Conservation (phyloP, 2,797 vertebrate species). For the Lateolabrax maculatus region DNA sequence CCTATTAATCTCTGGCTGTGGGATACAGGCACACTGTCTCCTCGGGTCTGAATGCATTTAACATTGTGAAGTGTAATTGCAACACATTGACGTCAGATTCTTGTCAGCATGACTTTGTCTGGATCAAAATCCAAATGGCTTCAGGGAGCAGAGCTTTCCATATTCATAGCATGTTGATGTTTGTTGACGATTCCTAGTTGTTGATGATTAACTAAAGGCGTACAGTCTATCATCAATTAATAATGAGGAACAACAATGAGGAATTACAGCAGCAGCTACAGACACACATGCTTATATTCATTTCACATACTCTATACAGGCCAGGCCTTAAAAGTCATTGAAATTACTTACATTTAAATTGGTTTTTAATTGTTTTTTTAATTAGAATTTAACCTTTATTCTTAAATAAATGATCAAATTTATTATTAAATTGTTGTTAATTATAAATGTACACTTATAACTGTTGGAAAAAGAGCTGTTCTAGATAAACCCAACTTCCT, state of each 20-base stretch:
- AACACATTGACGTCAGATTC: conserved; percentile 63
- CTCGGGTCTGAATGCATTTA: conserved; percentile 48
- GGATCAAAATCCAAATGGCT: conserved; percentile 59
- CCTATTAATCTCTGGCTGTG: conserved; percentile 22
- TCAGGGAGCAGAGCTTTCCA: conserved; percentile 51
- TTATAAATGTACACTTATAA: too few species aligned
- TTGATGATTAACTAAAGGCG: conserved; percentile 57
- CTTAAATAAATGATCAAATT: too few species aligned
- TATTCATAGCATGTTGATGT: conserved; percentile 60
- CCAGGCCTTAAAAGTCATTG: background rate
- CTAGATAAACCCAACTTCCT: background rate
- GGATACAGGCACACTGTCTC: conserved; percentile 19
- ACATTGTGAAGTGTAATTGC: conserved; percentile 58
- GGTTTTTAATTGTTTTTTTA: background rate
- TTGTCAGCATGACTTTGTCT: conserved; percentile 66
- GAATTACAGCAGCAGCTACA: conserved; percentile 40
- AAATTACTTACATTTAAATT: background rate
- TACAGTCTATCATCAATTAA: conserved; percentile 43
- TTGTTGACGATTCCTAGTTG: conserved; percentile 59
- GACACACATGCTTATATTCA: background rate
- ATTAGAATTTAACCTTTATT: background rate
- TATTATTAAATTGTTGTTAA: too few species aligned
- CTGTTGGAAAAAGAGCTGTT: background rate
- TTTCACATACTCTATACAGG: background rate
- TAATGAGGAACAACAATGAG: conserved; percentile 42